Base-by-base conservation (phyloP, 2,888 invertebrate genomes). In the Endotricha flammealis region DNA sequence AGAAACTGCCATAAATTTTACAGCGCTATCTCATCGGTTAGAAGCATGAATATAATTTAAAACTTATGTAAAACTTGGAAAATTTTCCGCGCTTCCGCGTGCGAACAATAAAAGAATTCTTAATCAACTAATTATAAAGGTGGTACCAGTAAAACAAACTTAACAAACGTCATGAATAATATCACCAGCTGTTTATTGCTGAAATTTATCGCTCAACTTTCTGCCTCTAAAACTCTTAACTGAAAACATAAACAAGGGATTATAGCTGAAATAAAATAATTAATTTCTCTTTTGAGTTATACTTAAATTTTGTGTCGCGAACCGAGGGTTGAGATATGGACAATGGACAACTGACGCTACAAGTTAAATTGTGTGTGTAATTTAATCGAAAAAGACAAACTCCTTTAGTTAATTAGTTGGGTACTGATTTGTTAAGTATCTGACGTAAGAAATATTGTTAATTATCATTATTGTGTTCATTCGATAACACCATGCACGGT, bases 171-270 rank as follows among this genome's bases (percentile, higher is more conserved):
- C 69, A 74, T 80, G 76, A 79, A 81, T 80, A 77, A 79, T 75
- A 77, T 77, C 75, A 72, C 71, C 76, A 64, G 71, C 76, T 79
- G 79, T 71, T 79, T 72, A 79, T 77, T 76, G 75, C 71, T 58
- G 46, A 52, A 77, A 79, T 81, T 80, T 81, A 81, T 76, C 57
- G 71, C 48, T 46, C 53, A 79, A 80, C 71, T 79, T 80, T 70
- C 61, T 53, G 64, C 64, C 64, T 68, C 69, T 64, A 64, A 70
- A 79, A 79, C 73, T 79, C 70, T 69, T 69, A 75, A 77, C 71
- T 70, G 73, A 71, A 74, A 69, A 56, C 77, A 63, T 78, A 76
- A 79, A 77, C 74, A 79, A 71, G 64, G 58, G 71, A 71, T 76
- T 75, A 72, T 70, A 56, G 62, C 56, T 41, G 50, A 61, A 69